A percentile compares a stretch with the other conserved stretches of the same genome.
Evolutionary conservation across 2,888 invertebrate genomes (phyloP).

Genomic region (Sphinx pinastri): DNA sequence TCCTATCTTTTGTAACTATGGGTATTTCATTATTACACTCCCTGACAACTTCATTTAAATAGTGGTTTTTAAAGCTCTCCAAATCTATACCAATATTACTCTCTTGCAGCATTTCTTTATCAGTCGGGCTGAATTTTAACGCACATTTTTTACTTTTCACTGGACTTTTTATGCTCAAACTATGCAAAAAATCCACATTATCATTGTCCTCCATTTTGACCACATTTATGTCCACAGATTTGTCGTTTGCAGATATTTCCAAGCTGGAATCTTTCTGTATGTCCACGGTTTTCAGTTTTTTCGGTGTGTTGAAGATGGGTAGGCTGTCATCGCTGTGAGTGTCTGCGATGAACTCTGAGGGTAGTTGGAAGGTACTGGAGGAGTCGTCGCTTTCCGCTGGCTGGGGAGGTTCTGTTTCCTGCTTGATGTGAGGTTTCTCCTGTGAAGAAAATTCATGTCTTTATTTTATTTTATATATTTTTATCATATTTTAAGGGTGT

Average conservation of each 20-base stretch:
- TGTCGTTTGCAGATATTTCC: conserved; percentile 63
- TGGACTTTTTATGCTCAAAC: conserved; percentile 38
- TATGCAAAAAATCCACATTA: conserved; percentile 25
- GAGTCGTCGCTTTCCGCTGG: conserved; percentile 37
- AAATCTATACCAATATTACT: conserved; percentile 57
- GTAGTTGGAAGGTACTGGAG: conserved; percentile 45
- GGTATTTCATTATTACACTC: conserved; percentile 28
- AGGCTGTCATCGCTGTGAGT: conserved; percentile 41
- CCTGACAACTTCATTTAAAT: conserved; percentile 60
- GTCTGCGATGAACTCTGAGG: conserved; percentile 49
- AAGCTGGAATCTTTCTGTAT: conserved; percentile 58
- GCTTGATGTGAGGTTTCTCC: conserved; percentile 7
- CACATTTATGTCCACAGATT: conserved; percentile 57
- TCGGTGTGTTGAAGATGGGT: conserved; percentile 49
- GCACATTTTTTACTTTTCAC: conserved; percentile 43
- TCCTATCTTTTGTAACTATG: not conserved
- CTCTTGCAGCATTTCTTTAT: conserved; percentile 49
- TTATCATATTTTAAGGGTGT: too few species aligned
- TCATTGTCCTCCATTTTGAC: conserved; percentile 44
- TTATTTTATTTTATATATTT: too few species aligned
- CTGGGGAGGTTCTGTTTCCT: conserved; percentile 5
- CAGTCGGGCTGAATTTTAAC: conserved; percentile 56
- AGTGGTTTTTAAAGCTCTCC: conserved; percentile 66
- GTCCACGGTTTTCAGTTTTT: conserved; percentile 56
- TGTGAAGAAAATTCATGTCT: not conserved